These are phyloP conservation scores for Cyprinus carpio DNA, from an alignment of 2,113 vertebrate species.

Conservation along the genomic window DNA sequence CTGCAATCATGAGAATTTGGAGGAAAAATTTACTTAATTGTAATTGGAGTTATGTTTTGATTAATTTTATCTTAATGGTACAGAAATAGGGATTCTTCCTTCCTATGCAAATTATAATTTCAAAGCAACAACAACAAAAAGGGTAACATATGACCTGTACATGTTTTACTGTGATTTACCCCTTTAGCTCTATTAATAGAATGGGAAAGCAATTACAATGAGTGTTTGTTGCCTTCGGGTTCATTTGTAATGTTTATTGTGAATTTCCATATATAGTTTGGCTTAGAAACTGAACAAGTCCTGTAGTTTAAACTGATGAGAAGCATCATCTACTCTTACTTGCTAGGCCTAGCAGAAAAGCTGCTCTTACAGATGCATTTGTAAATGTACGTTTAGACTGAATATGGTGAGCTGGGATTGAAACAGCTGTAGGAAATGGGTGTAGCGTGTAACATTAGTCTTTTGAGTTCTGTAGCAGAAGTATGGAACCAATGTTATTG, in stretches of 20 bases:
- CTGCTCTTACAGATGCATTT: neutral
- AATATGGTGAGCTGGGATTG: neutral
- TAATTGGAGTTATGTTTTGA: neutral
- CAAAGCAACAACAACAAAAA: neutral
- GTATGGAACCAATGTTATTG: neutral
- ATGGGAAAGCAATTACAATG: neutral
- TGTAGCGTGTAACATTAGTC: neutral
- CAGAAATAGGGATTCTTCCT: neutral
- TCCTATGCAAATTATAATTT: constrained; percentile 8
- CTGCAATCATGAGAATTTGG: neutral
- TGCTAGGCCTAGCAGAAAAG: neutral
- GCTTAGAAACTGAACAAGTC: neutral
- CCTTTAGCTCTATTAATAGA: neutral
- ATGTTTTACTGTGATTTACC: constrained; percentile 5
- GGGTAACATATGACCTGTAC: constrained; percentile 3
- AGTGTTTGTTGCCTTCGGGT: neutral
- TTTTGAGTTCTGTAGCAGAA: neutral
- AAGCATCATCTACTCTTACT: neutral
- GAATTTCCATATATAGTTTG: constrained; percentile 10
- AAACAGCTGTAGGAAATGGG: constrained; percentile 16
- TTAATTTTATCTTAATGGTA: neutral
- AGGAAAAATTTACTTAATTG: neutral
- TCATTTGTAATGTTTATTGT: constrained; percentile 29
- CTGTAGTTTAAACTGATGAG: neutral
- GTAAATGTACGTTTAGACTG: neutral